Percentiles rank a stretch among this genome's conserved stretches.
phyloP scores from a whole-genome alignment of 2,888 invertebrate species.

The Nebria salina region DNA sequence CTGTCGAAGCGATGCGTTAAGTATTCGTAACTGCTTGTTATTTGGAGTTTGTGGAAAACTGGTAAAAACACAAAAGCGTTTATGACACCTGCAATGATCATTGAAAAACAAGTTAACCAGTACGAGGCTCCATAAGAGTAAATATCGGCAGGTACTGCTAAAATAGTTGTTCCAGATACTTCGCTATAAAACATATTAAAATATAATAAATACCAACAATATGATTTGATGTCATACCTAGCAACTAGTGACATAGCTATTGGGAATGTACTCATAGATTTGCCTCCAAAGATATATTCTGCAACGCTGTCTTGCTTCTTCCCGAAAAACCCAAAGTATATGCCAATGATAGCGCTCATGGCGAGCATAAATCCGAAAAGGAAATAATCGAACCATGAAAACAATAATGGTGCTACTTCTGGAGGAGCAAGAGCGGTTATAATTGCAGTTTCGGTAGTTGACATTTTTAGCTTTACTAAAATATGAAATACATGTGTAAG shows the following conservation, averaged over 20 bases:
- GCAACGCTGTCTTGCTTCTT: conserved; percentile 70
- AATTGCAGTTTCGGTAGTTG: background rate
- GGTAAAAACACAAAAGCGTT: conserved; percentile 60
- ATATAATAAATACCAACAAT: background rate
- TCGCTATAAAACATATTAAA: conserved; percentile 66
- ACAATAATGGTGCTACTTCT: conserved; percentile 54
- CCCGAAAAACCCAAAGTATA: conserved; percentile 69
- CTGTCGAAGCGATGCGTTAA: conserved; percentile 69
- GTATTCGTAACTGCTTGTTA: conserved; percentile 73
- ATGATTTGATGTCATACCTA: background rate
- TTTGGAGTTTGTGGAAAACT: conserved; percentile 72
- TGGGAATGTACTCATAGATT: conserved; percentile 77
- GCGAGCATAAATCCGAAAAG: conserved; percentile 66
- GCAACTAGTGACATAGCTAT: conserved; percentile 77
- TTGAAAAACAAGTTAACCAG: conserved; percentile 61
- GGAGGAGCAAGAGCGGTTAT: conserved; percentile 9
- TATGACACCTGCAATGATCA: conserved; percentile 51
- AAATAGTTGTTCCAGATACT: conserved; percentile 77
- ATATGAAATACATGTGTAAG: background rate
- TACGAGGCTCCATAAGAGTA: conserved; percentile 68
- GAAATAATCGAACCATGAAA: conserved; percentile 67
- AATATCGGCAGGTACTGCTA: conserved; percentile 67
- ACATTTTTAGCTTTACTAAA: background rate
- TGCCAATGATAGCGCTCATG: conserved; percentile 67
- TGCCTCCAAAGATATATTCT: conserved; percentile 78